Conservation (phyloP, 2,113 vertebrate species). For the Athene cunicularia region DNA sequence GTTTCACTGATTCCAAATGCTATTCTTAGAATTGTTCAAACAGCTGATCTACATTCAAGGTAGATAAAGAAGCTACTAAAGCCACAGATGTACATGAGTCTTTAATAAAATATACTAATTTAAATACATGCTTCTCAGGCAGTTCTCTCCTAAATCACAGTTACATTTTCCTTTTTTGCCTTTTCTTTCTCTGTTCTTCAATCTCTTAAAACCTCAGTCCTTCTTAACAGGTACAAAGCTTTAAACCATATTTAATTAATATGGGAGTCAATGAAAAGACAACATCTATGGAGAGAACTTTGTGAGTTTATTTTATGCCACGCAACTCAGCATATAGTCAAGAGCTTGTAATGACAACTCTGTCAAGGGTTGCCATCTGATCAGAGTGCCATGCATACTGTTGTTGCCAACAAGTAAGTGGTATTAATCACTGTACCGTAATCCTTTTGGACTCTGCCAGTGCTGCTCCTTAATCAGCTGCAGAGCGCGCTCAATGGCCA, state of each 20-base stretch:
- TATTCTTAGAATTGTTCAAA: neutral
- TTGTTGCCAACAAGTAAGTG: neutral
- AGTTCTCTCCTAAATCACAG: neutral
- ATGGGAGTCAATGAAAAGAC: neutral
- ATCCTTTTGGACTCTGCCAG: neutral
- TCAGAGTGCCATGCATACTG: neutral
- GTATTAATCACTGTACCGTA: neutral
- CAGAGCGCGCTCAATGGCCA: neutral
- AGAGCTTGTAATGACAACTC: neutral
- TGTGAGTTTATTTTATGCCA: neutral
- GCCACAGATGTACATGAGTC: neutral
- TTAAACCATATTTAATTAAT: neutral
- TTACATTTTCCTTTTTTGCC: neutral
- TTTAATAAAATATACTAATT: neutral
- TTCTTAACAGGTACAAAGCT: neutral
- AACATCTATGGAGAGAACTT: neutral
- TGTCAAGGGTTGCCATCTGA: neutral
- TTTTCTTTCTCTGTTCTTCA: neutral
- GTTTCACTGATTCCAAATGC: neutral
- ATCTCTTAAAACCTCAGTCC: neutral
- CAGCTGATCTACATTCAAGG: neutral
- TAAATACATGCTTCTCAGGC: neutral
- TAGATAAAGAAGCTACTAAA: neutral
- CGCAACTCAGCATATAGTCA: neutral
- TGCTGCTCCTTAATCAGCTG: neutral